A percentile compares a stretch with the other conserved stretches of the same genome.
Evolutionary conservation across 2,113 vertebrate species (phyloP).

Genomic region (Odocoileus virginianus): DNA sequence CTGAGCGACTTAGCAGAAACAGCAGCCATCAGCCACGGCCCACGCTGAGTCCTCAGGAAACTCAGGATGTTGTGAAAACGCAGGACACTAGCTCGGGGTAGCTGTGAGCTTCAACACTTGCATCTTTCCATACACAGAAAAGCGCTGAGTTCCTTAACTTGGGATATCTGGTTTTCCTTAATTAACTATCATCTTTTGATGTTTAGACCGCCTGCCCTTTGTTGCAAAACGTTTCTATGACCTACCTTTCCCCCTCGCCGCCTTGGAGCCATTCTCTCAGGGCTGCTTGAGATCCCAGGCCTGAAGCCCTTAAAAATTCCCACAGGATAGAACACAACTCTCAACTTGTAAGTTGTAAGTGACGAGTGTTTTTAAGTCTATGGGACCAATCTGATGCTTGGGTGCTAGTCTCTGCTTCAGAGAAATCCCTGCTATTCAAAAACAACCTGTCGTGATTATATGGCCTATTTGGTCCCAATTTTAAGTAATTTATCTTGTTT

Average conservation of each 20-base stretch:
- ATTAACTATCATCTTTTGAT: background rate
- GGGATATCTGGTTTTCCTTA: background rate
- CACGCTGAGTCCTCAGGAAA: background rate
- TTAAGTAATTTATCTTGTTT: background rate
- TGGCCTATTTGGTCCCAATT: background rate
- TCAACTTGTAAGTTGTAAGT: background rate
- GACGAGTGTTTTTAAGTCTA: background rate
- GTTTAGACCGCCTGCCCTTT: background rate
- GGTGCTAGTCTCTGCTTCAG: background rate
- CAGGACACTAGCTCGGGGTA: rapidly evolving
- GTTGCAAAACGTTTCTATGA: background rate
- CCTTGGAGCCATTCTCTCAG: background rate
- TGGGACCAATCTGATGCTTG: background rate
- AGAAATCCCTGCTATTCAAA: background rate
- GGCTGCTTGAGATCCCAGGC: background rate
- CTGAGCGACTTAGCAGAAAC: no score
- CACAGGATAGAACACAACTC: background rate
- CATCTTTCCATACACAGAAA: background rate
- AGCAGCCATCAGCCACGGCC: rapidly evolving
- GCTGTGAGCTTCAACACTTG: background rate
- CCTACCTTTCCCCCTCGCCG: rapidly evolving
- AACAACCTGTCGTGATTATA: background rate
- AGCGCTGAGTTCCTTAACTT: background rate
- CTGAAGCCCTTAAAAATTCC: background rate
- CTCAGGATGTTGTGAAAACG: background rate